Evolutionary conservation across 2,797 vertebrate genomes (phyloP).

Genomic region (Acanthurus lineatus): DNA sequence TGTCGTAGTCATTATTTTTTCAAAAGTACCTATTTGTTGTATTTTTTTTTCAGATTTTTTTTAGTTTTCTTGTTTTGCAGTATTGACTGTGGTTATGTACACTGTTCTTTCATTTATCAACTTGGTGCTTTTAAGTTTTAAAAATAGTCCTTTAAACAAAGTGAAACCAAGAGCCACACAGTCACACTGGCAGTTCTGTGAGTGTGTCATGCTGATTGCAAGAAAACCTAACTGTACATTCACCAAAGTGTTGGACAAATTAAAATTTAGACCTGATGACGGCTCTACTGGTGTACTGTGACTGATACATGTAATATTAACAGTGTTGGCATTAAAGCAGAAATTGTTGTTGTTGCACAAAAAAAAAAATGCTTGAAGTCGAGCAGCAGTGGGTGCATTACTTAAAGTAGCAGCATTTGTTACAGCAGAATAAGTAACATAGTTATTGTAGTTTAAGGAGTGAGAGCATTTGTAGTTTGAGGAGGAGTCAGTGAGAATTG

Average conservation of each 20-base stretch:
- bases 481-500: neutral
- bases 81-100: neutral
- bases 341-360: neutral
- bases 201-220: neutral
- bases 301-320: too few species aligned
- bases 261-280: too few species aligned
- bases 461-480: neutral
- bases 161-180: neutral
- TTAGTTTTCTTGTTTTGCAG: constrained; percentile 15
- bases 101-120: constrained; percentile 27
- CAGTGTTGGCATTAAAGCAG: neutral
- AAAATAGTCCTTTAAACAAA: neutral
- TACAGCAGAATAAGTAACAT: neutral
- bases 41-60: constrained; percentile 8
- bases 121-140: constrained; percentile 1
- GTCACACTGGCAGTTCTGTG: neutral
- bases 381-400: neutral
- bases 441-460: neutral
- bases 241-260: neutral
- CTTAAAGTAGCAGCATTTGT: neutral
- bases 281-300: too few species aligned
- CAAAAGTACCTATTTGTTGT: constrained; percentile 27
- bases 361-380: neutral
- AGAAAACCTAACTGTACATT: neutral
- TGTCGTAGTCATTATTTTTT: constrained; percentile 41